A percentile compares a stretch with the other conserved stretches of the same genome.
These are phyloP conservation scores for Nicator chloris DNA, from an alignment of 2,113 vertebrate genomes.

Conservation along the genomic window DNA sequence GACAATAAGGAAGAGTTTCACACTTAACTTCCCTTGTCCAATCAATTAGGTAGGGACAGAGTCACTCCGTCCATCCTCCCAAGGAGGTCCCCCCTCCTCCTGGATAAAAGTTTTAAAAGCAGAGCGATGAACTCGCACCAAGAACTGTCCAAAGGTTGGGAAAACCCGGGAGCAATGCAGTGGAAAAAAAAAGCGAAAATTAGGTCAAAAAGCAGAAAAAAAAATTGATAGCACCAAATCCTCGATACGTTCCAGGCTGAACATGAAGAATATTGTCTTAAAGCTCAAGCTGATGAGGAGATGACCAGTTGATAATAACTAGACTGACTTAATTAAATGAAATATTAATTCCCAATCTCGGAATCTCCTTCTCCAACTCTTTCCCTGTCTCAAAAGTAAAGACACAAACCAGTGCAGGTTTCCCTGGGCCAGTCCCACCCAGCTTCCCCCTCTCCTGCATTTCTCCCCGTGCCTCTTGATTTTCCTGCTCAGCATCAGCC, in stretches of 20 bases:
- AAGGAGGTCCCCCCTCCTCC: not conserved
- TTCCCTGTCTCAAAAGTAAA: not conserved
- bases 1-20: not conserved
- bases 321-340: not conserved
- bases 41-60: not conserved
- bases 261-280: not conserved
- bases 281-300: not conserved
- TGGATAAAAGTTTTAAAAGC: not conserved
- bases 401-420: not conserved
- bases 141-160: not conserved
- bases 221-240: not conserved
- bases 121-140: not conserved
- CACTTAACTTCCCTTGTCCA: not conserved
- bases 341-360: not conserved
- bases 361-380: not conserved
- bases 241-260: accelerated
- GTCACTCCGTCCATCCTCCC: not conserved
- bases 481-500: constrained; percentile 37
- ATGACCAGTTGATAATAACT: not conserved
- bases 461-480: not conserved
- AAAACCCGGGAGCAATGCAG: not conserved
- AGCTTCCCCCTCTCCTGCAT: not conserved
- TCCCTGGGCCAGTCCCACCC: not conserved
- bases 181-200: not conserved
- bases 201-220: not conserved